Conservation (phyloP, 2,888 invertebrate species). For the Rotaria sp. region DNA sequence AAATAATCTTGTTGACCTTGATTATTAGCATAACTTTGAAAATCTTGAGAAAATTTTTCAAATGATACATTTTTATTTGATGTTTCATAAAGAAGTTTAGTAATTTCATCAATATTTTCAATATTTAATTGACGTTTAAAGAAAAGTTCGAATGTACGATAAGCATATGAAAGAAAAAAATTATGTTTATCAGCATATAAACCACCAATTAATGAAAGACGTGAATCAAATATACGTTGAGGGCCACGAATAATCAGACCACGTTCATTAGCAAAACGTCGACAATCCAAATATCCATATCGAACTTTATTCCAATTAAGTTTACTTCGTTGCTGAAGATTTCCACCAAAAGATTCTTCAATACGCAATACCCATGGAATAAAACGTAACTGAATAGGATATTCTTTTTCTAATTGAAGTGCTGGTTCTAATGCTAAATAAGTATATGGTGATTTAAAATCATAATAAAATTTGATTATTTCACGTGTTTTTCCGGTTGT, state of each 20-base stretch:
- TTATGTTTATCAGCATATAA: conserved; percentile 4
- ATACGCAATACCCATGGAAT: neutral
- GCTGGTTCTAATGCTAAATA: conserved; percentile 1
- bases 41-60: neutral
- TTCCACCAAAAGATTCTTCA: conserved; percentile 12
- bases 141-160: neutral
- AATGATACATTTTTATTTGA: neutral
- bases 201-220: neutral
- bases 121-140: neutral
- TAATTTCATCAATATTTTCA: neutral
- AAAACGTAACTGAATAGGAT: neutral
- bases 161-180: neutral
- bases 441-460: conserved; percentile 3
- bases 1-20: neutral
- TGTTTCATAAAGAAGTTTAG: neutral
- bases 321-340: neutral
- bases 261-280: conserved; percentile 16
- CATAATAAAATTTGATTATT: neutral
- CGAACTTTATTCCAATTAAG: conserved; percentile 13
- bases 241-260: neutral
- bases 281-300: neutral
- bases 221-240: neutral
- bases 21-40: neutral
- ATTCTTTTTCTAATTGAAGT: neutral
- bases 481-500: neutral